Evolutionary conservation across 2,888 invertebrate genomes (phyloP).

Genomic region (Omphaloscelis lunosa): DNA sequence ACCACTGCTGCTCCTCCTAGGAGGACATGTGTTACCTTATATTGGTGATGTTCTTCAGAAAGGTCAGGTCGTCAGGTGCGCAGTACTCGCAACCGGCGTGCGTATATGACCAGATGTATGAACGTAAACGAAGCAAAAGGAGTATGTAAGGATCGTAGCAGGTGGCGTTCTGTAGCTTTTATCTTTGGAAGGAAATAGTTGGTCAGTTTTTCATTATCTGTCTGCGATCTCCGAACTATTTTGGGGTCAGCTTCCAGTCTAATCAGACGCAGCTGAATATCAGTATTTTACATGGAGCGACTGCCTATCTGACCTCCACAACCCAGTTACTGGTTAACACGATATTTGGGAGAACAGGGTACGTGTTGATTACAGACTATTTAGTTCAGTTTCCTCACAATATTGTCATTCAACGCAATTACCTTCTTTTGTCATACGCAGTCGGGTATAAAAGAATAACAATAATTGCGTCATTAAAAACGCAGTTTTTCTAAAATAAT

Average conservation of each 20-base stretch:
- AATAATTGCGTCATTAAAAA: background rate
- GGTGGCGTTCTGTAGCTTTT: no score
- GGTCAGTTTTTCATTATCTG: background rate
- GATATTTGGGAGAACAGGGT: background rate
- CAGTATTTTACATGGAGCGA: background rate
- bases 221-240: background rate
- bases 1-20: no score
- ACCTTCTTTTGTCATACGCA: background rate
- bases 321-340: background rate
- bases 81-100: no score
- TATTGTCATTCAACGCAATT: background rate
- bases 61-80: no score
- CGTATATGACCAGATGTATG: no score
- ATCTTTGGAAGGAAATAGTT: no score
- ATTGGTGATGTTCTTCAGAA: no score
- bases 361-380: background rate
- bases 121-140: no score
- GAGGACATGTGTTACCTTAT: no score
- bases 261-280: background rate
- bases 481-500: conserved; percentile 22
- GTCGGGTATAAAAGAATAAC: background rate
- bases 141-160: background rate
- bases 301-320: background rate
- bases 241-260: background rate
- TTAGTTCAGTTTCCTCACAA: background rate